Evolutionary conservation across 2,113 vertebrate species (phyloP).

Genomic region (Larimichthys polyactis): DNA sequence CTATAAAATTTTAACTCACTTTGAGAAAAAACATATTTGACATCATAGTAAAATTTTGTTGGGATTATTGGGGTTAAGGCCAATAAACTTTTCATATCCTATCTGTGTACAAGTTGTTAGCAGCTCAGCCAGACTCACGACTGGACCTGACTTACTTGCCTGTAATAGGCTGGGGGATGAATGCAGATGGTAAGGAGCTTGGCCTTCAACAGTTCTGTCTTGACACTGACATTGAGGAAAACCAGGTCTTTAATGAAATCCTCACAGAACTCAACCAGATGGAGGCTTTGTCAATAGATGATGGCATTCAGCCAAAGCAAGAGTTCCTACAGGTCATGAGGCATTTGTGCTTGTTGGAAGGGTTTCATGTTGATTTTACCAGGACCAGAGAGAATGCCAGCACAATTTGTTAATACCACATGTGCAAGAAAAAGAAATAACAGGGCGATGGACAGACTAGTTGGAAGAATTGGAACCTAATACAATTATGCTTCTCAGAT

Average conservation of each 20-base stretch:
- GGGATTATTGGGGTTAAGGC: background rate
- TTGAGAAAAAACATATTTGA: background rate
- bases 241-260: conserved; percentile 40
- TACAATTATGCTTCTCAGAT: conserved; percentile 14
- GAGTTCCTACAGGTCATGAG: conserved; percentile 49
- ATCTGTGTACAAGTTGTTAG: conserved; percentile 16
- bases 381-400: conserved; percentile 18
- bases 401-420: conserved; percentile 31
- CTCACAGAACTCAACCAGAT: conserved; percentile 50
- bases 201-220: conserved; percentile 18
- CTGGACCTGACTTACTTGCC: conserved; percentile 3
- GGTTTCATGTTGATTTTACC: conserved; percentile 47
- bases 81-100: conserved; percentile 1
- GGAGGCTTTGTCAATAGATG: conserved; percentile 44
- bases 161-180: background rate
- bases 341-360: conserved; percentile 39
- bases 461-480: conserved; percentile 27
- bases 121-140: conserved; percentile 9
- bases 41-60: background rate
- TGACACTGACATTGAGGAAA: conserved; percentile 28
- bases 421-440: conserved; percentile 45
- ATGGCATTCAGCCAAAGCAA: conserved; percentile 34
- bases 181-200: conserved; percentile 5
- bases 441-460: conserved; percentile 1
- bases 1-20: background rate